Percentiles rank a stretch among this genome's conserved stretches.
Evolutionary conservation across 2,797 vertebrate species (phyloP).

Genomic region (Phrynocephalus vlangalii): DNA sequence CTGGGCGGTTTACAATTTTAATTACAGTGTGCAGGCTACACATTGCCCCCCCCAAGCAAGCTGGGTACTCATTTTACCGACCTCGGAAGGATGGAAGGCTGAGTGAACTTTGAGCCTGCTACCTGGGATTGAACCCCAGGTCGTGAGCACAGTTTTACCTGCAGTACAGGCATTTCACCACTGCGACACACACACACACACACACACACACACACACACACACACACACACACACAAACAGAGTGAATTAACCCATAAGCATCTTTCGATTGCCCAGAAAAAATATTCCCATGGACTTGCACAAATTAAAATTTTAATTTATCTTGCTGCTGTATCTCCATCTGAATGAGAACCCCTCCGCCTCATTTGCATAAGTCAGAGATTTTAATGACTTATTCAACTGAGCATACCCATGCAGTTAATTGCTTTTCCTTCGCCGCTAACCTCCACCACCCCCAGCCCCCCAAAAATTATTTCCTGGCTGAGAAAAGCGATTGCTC

Average conservation of each 20-base stretch:
- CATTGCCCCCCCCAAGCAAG: too few relatives aligned
- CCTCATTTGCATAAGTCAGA: constrained; percentile 76
- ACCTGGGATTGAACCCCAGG: too few relatives aligned
- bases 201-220: too few relatives aligned
- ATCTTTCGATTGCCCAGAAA: constrained; percentile 51
- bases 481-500: constrained; percentile 62
- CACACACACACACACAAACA: neutral
- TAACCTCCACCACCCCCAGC: too few relatives aligned
- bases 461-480: constrained; percentile 72
- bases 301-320: constrained; percentile 61
- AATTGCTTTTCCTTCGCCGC: constrained; percentile 76
- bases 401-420: constrained; percentile 76
- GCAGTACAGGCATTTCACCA: too few relatives aligned
- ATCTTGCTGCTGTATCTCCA: constrained; percentile 44
- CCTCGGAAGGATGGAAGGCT: too few relatives aligned
- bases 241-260: constrained; percentile 56
- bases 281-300: neutral
- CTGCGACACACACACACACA: too few relatives aligned
- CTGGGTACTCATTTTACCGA: too few relatives aligned
- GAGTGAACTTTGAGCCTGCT: too few relatives aligned
- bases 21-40: too few relatives aligned
- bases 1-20: too few relatives aligned
- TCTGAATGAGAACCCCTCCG: constrained; percentile 56
- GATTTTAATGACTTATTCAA: constrained; percentile 77
- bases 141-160: too few relatives aligned